phyloP scores from a whole-genome alignment of 2,797 vertebrate genomes.

The Phalloptychus januarius region DNA sequence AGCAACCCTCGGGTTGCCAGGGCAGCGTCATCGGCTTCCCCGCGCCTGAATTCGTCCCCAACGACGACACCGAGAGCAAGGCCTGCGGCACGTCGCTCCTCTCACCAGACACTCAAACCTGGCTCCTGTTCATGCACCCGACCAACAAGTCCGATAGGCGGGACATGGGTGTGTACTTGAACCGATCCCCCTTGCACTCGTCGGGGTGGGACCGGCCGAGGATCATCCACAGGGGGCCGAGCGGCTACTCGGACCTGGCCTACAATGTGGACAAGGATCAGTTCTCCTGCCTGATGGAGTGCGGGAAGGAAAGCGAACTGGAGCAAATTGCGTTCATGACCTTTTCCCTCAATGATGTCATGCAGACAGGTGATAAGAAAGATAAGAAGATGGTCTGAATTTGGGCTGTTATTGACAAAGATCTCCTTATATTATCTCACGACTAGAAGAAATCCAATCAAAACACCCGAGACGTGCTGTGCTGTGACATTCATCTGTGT shows the following conservation, averaged over 20 bases:
- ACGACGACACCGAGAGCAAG: conserved; percentile 60
- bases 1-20: conserved; percentile 85
- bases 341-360: conserved; percentile 76
- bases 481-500: conserved; percentile 68
- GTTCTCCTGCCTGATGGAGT: conserved; percentile 90
- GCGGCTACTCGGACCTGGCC: conserved; percentile 92
- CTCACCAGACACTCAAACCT: conserved; percentile 64
- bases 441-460: conserved; percentile 25
- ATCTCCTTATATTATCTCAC: conserved; percentile 37
- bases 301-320: conserved; percentile 77
- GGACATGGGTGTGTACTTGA: conserved; percentile 89
- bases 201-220: conserved; percentile 81
- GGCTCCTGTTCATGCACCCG: conserved; percentile 92
- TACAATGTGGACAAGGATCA: conserved; percentile 71
- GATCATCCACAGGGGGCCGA: conserved; percentile 86
- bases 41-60: conserved; percentile 55
- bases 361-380: conserved; percentile 68
- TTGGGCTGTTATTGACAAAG: conserved; percentile 24
- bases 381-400: conserved; percentile 60
- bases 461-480: conserved; percentile 56
- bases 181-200: conserved; percentile 78
- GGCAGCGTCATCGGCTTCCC: conserved; percentile 90
- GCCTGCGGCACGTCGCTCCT: conserved; percentile 60
- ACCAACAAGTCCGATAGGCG: conserved; percentile 74
- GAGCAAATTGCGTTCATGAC: conserved; percentile 87